Conservation (phyloP, 2,113 vertebrate species). For the Corvus cornix region DNA sequence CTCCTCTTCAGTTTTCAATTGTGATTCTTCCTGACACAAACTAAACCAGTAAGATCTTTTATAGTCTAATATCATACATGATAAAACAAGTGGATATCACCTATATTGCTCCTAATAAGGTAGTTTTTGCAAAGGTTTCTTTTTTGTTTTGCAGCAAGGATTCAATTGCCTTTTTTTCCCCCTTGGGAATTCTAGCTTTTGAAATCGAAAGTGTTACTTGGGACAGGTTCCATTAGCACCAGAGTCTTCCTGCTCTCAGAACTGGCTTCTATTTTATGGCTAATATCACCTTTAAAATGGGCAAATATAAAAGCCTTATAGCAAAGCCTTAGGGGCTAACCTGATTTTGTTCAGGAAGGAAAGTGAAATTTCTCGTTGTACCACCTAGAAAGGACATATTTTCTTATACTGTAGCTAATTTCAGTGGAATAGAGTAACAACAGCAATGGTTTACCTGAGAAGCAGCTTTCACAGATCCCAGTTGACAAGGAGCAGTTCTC, state of each 20-base stretch:
- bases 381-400: not conserved
- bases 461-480: not conserved
- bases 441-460: not conserved
- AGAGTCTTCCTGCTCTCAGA: not conserved
- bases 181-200: not conserved
- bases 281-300: not conserved
- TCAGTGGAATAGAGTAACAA: not conserved
- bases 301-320: not conserved
- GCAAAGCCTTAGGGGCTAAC: not conserved
- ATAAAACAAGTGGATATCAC: not conserved
- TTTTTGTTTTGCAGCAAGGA: not conserved
- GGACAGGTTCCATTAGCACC: not conserved
- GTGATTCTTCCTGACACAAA: not conserved
- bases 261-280: not conserved
- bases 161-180: not conserved
- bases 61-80: not conserved
- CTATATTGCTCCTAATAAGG: not conserved
- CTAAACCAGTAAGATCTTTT: not conserved
- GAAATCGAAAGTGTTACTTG: not conserved
- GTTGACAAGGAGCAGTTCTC: not conserved
- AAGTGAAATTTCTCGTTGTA: not conserved
- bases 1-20: not conserved
- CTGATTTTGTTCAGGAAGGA: not conserved
- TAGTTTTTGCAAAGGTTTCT: not conserved
- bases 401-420: not conserved